Evolutionary conservation across 2,113 vertebrate genomes (phyloP).

Genomic region (Manacus vitellinus): DNA sequence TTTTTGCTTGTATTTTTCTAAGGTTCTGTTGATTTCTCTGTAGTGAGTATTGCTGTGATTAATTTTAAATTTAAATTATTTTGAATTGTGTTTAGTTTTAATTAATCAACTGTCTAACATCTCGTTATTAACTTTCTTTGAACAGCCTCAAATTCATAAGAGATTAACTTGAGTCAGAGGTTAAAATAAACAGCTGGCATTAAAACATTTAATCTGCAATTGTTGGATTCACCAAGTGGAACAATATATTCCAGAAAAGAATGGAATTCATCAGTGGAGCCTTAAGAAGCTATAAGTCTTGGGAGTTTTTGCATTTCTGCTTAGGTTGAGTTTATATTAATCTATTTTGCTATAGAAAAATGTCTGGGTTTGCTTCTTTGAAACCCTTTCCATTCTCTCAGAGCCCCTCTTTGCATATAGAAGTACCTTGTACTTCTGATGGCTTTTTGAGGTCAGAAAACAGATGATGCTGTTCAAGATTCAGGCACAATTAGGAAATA

Average conservation of each 20-base stretch:
- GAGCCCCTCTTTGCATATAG: not conserved
- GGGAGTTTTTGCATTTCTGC: not conserved
- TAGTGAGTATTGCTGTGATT: slow-evolving; percentile 38
- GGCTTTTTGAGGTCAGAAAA: not conserved
- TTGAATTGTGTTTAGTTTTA: slow-evolving; percentile 34
- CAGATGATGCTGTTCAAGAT: not conserved
- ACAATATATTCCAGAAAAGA: slow-evolving; percentile 44
- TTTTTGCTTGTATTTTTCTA: slow-evolving; percentile 12
- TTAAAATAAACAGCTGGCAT: slow-evolving; percentile 65
- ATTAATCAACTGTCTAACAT: slow-evolving; percentile 57
- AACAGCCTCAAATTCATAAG: slow-evolving; percentile 64
- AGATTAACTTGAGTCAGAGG: slow-evolving; percentile 69
- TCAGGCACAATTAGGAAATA: not conserved
- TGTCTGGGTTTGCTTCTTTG: not conserved
- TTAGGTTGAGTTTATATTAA: not conserved
- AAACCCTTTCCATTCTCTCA: not conserved
- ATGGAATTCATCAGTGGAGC: not conserved
- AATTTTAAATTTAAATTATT: not conserved
- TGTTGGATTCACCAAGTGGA: slow-evolving; percentile 44
- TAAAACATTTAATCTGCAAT: slow-evolving; percentile 58
- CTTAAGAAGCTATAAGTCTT: not conserved
- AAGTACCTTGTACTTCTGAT: not conserved
- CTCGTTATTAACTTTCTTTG: slow-evolving; percentile 68
- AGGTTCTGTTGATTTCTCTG: slow-evolving; percentile 11
- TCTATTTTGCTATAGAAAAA: not conserved